Conservation (phyloP, 2,797 vertebrate genomes). For the Hybognathus amarus region DNA sequence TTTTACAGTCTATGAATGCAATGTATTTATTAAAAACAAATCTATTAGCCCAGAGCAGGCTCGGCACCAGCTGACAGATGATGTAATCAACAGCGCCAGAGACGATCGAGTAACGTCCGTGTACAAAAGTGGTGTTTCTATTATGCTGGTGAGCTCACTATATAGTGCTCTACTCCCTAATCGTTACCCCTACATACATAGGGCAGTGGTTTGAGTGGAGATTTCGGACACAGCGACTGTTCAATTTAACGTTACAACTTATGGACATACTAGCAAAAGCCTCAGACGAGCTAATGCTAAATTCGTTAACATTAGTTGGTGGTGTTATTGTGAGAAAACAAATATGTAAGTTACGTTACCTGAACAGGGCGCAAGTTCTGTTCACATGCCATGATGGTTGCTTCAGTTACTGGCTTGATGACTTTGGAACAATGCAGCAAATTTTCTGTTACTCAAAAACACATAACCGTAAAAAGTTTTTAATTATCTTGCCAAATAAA, state of each 20-base stretch:
- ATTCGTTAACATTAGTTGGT: neutral
- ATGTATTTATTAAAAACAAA: no score
- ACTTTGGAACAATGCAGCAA: neutral
- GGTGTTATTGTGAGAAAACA: neutral
- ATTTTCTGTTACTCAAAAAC: neutral
- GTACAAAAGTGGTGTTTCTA: no score
- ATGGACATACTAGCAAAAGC: neutral
- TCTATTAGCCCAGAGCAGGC: no score
- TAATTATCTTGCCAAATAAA: neutral
- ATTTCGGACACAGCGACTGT: neutral
- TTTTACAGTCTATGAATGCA: no score
- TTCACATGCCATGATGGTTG: slow-evolving; percentile 68
- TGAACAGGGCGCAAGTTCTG: slow-evolving; percentile 66
- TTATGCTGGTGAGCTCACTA: no score
- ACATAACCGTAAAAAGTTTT: neutral
- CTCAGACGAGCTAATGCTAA: neutral
- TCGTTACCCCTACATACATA: no score
- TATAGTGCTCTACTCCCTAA: no score
- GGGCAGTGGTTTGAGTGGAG: no score
- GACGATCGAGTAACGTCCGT: no score
- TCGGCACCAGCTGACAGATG: no score
- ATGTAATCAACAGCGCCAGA: no score
- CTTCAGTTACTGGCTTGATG: neutral
- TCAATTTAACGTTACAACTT: neutral
- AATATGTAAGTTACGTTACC: slow-evolving; percentile 61